Evolutionary conservation across 1,140 invertebrate species (phyloP).

Genomic region (Latrodectus geometricus): DNA sequence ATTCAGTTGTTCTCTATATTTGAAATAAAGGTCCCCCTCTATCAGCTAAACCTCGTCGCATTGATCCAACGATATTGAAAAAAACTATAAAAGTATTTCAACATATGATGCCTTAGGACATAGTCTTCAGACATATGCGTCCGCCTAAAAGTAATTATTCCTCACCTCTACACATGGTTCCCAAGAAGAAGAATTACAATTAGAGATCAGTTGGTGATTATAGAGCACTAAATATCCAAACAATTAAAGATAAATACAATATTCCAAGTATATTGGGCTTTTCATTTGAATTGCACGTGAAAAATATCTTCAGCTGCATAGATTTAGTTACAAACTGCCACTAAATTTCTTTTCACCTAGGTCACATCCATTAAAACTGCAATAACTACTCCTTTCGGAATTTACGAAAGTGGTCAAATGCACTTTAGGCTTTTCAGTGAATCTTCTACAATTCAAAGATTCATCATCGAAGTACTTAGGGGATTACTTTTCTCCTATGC

Average conservation of each 20-base stretch:
- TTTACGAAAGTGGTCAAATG: constrained; percentile 53
- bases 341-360: constrained; percentile 47
- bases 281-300: constrained; percentile 10
- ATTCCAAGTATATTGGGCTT: constrained; percentile 57
- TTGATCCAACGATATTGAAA: not conserved
- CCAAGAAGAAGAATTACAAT: constrained; percentile 45
- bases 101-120: no score
- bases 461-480: constrained; percentile 26
- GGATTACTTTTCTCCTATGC: not conserved
- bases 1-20: not conserved
- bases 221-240: constrained; percentile 36
- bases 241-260: constrained; percentile 57
- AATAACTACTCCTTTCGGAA: constrained; percentile 48
- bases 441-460: constrained; percentile 39
- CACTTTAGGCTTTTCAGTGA: constrained; percentile 58
- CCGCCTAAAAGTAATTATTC: not conserved
- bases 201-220: constrained; percentile 56
- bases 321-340: constrained; percentile 50
- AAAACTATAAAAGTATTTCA: not conserved
- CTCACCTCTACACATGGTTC: constrained; percentile 62
- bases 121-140: not conserved
- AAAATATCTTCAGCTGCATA: constrained; percentile 31
- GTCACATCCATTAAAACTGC: constrained; percentile 58
- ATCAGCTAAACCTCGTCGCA: not conserved
- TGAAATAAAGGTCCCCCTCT: not conserved